Conservation (phyloP, 2,797 vertebrate species). For the Spheniscus humboldti region DNA sequence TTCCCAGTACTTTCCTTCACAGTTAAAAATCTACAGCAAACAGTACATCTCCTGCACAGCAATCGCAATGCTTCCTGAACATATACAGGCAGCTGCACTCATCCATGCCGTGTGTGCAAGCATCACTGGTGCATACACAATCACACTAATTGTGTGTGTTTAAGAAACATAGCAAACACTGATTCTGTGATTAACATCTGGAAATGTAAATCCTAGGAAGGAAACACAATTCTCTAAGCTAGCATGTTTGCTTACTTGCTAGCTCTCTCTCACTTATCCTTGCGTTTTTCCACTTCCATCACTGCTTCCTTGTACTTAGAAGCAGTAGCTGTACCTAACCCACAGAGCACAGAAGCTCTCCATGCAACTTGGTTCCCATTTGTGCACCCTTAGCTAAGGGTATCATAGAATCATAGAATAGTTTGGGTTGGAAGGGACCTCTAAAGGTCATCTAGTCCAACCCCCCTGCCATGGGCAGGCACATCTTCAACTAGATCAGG, state of each 20-base stretch:
- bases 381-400: background rate
- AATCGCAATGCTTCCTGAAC: background rate
- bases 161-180: background rate
- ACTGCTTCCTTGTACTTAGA: accelerated
- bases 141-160: background rate
- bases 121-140: background rate
- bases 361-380: background rate
- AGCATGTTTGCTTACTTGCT: background rate
- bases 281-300: background rate
- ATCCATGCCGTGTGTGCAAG: background rate
- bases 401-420: no score
- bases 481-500: no score
- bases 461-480: no score
- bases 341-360: background rate
- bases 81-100: background rate
- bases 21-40: background rate
- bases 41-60: background rate
- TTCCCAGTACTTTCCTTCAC: background rate
- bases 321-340: background rate
- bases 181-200: background rate
- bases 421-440: no score
- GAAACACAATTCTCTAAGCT: background rate
- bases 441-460: no score
- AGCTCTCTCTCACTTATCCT: background rate
- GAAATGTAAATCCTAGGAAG: background rate